Percentiles rank a stretch among this genome's conserved stretches.
Conservation (phyloP, 2,113 vertebrate genomes). For the Semnopithecus entellus region DNA sequence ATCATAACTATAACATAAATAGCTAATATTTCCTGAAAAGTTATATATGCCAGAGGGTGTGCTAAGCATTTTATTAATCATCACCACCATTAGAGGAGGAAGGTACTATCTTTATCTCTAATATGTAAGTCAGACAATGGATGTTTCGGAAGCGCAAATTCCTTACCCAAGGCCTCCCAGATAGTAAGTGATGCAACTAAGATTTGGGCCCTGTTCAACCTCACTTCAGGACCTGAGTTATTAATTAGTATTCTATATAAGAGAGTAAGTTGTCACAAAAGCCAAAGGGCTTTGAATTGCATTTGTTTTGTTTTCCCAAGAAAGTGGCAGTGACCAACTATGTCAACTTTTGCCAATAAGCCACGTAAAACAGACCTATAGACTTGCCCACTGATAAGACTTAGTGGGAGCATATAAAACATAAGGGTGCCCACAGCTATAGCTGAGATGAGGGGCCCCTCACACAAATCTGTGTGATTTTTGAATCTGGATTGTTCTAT, state of each 20-base stretch:
- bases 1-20: neutral
- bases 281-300: neutral
- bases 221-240: neutral
- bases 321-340: neutral
- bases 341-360: neutral
- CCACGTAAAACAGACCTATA: neutral
- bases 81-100: neutral
- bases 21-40: neutral
- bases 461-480: neutral
- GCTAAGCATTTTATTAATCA: slow-evolving; percentile 5
- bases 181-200: neutral
- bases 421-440: neutral
- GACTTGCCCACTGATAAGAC: neutral
- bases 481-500: neutral
- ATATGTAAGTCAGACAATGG: neutral
- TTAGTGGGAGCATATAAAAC: neutral
- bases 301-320: neutral
- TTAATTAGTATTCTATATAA: neutral
- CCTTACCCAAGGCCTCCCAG: neutral
- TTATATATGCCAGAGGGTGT: neutral
- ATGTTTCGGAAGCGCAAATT: neutral
- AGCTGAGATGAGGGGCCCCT: neutral
- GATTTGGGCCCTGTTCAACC: neutral
- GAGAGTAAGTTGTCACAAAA: neutral
- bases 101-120: neutral